phyloP scores from a whole-genome alignment of 2,113 vertebrate species.

The Acanthisitta chloris region DNA sequence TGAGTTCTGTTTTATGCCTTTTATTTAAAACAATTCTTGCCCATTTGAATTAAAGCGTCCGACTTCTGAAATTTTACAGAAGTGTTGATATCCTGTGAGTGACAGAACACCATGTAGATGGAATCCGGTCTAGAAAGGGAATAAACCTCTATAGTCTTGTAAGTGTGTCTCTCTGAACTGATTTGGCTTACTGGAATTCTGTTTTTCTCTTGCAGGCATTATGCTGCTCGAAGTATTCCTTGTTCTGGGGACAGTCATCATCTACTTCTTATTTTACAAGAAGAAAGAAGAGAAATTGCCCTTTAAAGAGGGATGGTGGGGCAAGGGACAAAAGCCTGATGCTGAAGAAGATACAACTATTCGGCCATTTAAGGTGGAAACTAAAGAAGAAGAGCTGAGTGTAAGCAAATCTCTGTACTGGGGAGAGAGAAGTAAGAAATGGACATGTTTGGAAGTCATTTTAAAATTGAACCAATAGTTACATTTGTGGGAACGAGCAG shows the following conservation, averaged over 20 bases:
- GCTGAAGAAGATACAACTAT: slow-evolving; percentile 60
- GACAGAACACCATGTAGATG: not conserved
- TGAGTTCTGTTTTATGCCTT: not conserved
- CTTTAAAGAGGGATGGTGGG: slow-evolving; percentile 78
- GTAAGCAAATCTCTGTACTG: slow-evolving; percentile 49
- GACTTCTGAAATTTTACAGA: not conserved
- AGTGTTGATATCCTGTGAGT: not conserved
- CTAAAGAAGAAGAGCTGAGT: slow-evolving; percentile 72
- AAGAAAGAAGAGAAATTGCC: slow-evolving; percentile 64
- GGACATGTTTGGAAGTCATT: not conserved
- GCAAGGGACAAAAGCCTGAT: slow-evolving; percentile 46
- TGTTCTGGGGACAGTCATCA: slow-evolving; percentile 32
- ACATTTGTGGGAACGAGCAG: not conserved
- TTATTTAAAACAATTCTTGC: not conserved
- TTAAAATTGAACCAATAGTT: not conserved
- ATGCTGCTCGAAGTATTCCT: slow-evolving; percentile 71
- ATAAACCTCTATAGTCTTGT: not conserved
- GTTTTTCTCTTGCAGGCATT: slow-evolving; percentile 34
- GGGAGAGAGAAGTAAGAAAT: not conserved
- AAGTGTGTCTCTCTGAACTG: not conserved
- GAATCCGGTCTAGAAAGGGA: not conserved
- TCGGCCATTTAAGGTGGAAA: slow-evolving; percentile 74
- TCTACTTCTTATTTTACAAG: slow-evolving; percentile 63
- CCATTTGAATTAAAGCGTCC: not conserved
- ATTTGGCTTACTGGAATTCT: not conserved